Conservation (phyloP, 2,113 vertebrate genomes). For the Bambusicola thoracicus region DNA sequence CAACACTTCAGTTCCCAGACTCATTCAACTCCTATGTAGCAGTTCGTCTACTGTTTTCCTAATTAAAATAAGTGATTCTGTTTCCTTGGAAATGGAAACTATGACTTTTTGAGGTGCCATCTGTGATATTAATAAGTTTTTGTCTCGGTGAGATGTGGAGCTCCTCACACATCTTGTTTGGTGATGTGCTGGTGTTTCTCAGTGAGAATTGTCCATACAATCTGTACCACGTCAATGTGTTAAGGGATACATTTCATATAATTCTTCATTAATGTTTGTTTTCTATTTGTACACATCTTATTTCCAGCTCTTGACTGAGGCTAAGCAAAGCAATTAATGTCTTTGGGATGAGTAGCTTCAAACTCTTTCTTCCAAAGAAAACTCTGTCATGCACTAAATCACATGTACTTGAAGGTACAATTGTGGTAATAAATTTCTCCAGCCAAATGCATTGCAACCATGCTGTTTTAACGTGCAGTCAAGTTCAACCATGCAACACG, state of each 20-base stretch:
- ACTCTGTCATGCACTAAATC: not conserved
- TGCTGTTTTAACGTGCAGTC: not conserved
- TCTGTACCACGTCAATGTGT: not conserved
- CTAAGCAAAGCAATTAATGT: not conserved
- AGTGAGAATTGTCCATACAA: not conserved
- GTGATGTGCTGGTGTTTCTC: not conserved
- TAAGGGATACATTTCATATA: not conserved
- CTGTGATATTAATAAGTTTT: not conserved
- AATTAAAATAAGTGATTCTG: not conserved
- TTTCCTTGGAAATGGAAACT: not conserved
- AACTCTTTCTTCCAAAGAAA: not conserved
- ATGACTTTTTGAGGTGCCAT: not conserved
- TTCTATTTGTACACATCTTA: not conserved
- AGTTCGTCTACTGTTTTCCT: not conserved
- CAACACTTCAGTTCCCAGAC: not conserved
- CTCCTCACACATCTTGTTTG: not conserved
- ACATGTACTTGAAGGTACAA: not conserved
- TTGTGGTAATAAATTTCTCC: not conserved
- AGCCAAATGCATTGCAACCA: accelerated
- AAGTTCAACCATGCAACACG: not conserved
- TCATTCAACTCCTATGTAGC: not conserved
- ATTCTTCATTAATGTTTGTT: conserved; percentile 1
- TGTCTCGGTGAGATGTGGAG: not conserved
- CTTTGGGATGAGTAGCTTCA: not conserved
- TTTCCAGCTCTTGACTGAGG: not conserved